phyloP scores from a whole-genome alignment of 2,888 invertebrate species.

The Siphonodentalium dalli region DNA sequence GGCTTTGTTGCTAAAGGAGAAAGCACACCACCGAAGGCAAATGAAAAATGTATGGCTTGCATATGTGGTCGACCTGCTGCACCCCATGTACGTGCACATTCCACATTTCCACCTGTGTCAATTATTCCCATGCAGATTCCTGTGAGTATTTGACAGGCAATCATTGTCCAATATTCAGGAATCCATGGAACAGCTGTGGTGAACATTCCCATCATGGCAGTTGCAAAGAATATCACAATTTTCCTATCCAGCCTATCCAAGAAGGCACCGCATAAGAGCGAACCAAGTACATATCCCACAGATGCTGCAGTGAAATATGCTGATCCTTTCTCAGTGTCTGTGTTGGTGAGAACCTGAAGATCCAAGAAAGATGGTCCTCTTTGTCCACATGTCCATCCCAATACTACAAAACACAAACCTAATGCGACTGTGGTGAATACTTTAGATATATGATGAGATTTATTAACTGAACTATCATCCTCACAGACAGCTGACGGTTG shows the following conservation, averaged over 20 bases:
- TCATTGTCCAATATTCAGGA: constrained; percentile 40
- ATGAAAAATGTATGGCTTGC: constrained; percentile 33
- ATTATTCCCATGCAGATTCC: constrained; percentile 61
- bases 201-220: constrained; percentile 53
- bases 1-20: constrained; percentile 33
- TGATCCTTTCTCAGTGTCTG: constrained; percentile 53
- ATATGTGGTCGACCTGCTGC: constrained; percentile 30
- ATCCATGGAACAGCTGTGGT: constrained; percentile 61
- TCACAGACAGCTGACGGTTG: too few relatives aligned
- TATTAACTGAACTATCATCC: too few relatives aligned
- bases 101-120: constrained; percentile 49
- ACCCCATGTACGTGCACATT: constrained; percentile 28
- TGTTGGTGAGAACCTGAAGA: constrained; percentile 53
- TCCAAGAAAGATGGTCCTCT: constrained; percentile 65
- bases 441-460: too few relatives aligned
- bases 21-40: constrained; percentile 31
- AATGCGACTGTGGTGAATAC: not conserved
- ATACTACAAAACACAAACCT: not conserved
- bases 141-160: constrained; percentile 43
- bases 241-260: constrained; percentile 49
- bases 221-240: constrained; percentile 55
- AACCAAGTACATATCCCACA: constrained; percentile 63
- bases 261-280: constrained; percentile 54
- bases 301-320: constrained; percentile 61
- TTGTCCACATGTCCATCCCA: constrained; percentile 64